Conservation (phyloP, 2,113 vertebrate genomes). For the Malurus cyaneus region DNA sequence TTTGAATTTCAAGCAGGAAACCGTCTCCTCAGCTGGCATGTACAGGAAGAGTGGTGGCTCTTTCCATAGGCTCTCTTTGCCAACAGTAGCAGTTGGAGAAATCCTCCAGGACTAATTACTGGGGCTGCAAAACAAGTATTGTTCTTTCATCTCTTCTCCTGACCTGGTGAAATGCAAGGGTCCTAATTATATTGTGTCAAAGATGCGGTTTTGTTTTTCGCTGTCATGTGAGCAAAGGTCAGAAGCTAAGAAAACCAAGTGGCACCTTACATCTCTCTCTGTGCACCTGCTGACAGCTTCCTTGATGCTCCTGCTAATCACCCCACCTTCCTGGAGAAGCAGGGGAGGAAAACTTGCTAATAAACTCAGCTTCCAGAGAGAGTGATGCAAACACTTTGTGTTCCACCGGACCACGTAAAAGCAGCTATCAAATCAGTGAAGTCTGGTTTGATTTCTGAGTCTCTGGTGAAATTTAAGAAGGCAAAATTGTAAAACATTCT, state of each 20-base stretch:
- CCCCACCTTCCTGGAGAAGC: neutral
- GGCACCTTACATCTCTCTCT: slow-evolving; percentile 15
- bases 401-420: slow-evolving; percentile 59
- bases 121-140: slow-evolving; percentile 75
- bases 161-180: slow-evolving; percentile 36
- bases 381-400: slow-evolving; percentile 1
- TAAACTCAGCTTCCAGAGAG: slow-evolving; percentile 58
- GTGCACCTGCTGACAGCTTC: slow-evolving; percentile 16
- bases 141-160: slow-evolving; percentile 53
- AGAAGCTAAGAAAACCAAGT: slow-evolving; percentile 31
- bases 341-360: slow-evolving; percentile 49
- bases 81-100: slow-evolving; percentile 70
- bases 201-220: slow-evolving; percentile 58
- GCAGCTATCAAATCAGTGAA: slow-evolving; percentile 62
- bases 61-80: slow-evolving; percentile 58
- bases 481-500: slow-evolving; percentile 63
- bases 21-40: neutral
- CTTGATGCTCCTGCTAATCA: slow-evolving; percentile 9
- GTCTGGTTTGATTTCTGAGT: slow-evolving; percentile 68
- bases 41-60: slow-evolving; percentile 43
- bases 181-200: slow-evolving; percentile 63
- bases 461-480: slow-evolving; percentile 70
- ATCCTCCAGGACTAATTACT: slow-evolving; percentile 83
- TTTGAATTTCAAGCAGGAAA: slow-evolving; percentile 83
- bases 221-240: slow-evolving; percentile 54